Evolutionary conservation across 2,113 vertebrate species (phyloP).

Genomic region (Melanotaenia duboulayi): DNA sequence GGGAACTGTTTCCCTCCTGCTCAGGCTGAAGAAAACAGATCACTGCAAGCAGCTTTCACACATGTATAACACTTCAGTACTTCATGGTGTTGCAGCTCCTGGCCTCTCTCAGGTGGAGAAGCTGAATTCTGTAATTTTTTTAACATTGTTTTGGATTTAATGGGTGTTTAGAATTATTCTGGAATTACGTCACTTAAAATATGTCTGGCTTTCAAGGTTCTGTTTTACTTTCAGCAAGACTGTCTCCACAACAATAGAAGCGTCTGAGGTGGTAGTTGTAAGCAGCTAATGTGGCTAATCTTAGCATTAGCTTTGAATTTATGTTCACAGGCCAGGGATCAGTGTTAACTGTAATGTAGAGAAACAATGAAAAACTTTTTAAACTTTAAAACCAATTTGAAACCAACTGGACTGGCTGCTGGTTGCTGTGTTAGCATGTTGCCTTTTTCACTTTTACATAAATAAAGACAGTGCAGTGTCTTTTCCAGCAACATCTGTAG

Average conservation of each 20-base stretch:
- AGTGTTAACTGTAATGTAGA: not conserved
- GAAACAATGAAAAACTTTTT: not conserved
- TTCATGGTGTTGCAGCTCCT: not conserved
- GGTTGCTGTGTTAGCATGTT: no score
- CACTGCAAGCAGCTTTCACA: not conserved
- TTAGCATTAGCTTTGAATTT: not conserved
- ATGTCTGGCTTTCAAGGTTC: not conserved
- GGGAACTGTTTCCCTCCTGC: slow-evolving; percentile 6
- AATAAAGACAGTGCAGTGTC: no score
- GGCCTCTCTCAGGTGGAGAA: not conserved
- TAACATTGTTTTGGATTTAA: not conserved
- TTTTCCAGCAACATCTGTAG: no score
- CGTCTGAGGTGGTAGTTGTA: not conserved
- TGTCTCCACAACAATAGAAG: not conserved
- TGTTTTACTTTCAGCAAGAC: not conserved
- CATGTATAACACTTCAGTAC: not conserved
- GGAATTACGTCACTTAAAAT: not conserved
- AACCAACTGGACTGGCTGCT: no score
- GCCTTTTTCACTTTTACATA: no score
- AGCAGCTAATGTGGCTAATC: not conserved
- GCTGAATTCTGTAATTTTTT: not conserved
- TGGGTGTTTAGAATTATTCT: not conserved
- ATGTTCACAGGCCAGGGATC: not conserved
- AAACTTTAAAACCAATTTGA: not conserved
- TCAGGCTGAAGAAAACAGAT: slow-evolving; percentile 20